Conservation (phyloP, 35 echinoderm and acorn worm species). For the Acanthaster planci region DNA sequence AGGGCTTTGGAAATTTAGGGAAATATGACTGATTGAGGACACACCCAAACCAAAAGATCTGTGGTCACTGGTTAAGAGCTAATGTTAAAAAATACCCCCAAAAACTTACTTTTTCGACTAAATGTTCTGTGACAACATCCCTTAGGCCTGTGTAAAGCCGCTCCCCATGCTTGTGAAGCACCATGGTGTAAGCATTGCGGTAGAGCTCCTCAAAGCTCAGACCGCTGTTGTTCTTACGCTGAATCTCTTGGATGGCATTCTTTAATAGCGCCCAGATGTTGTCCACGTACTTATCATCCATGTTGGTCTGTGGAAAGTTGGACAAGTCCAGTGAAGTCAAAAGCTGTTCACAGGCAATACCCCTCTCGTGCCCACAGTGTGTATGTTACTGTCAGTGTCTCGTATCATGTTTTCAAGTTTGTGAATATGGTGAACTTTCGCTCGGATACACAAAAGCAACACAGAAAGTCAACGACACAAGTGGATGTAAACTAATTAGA, state of each 20-base stretch:
- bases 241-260: constrained; percentile 95
- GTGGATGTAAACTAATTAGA: constrained; percentile 14
- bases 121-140: constrained; percentile 93
- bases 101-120: constrained; percentile 77
- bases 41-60: too few species aligned
- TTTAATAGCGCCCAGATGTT: constrained; percentile 97
- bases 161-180: constrained; percentile 96
- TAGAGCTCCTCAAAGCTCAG: constrained; percentile 99
- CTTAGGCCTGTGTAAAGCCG: constrained; percentile 85
- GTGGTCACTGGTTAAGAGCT: too few species aligned
- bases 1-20: too few species aligned
- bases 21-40: too few species aligned
- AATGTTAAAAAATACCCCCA: too few species aligned
- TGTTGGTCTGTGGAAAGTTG: constrained; percentile 70
- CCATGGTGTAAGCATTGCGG: constrained; percentile 97
- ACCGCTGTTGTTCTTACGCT: constrained; percentile 98
- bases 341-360: too few species aligned
- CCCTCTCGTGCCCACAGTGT: too few species aligned
- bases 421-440: neutral
- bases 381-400: too few species aligned
- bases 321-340: too few species aligned
- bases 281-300: constrained; percentile 99
- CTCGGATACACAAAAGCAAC: neutral
- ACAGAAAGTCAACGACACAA: neutral
- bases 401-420: too few species aligned